Percentiles rank a stretch among this genome's conserved stretches.
phyloP scores from a whole-genome alignment of 2,888 invertebrate species.

The Crocallis elinguaria region DNA sequence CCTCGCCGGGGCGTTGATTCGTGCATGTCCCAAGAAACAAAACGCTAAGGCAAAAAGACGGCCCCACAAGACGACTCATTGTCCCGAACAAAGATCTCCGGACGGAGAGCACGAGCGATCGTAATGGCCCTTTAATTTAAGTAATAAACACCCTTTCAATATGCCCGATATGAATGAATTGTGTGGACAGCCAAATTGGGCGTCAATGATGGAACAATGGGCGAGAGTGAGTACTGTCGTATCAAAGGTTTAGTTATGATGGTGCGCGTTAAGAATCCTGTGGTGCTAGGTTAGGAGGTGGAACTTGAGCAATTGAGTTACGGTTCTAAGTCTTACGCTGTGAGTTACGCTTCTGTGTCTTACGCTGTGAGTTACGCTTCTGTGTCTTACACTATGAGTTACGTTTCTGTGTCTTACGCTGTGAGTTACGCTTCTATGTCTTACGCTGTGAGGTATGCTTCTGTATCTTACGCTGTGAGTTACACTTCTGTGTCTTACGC shows the following conservation, averaged over 20 bases:
- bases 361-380: no score
- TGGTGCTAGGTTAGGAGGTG: background rate
- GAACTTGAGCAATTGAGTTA: background rate
- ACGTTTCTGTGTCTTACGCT: no score
- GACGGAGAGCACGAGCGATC: constrained; percentile 50
- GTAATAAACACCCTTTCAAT: constrained; percentile 56
- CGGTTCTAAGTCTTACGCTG: no score
- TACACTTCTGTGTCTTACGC: no score
- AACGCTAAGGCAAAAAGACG: constrained; percentile 43
- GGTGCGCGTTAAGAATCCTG: no score
- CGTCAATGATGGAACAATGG: constrained; percentile 15
- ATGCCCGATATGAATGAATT: constrained; percentile 28
- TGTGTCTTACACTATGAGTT: no score
- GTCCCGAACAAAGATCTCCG: constrained; percentile 48
- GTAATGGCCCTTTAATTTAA: constrained; percentile 58
- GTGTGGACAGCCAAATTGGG: constrained; percentile 25
- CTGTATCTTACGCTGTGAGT: no score
- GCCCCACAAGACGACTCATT: constrained; percentile 49
- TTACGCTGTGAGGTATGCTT: no score
- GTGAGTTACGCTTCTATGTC: no score
- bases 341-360: no score
- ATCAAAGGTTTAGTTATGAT: no score
- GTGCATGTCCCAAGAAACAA: constrained; percentile 63
- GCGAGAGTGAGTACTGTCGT: background rate
- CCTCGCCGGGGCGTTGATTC: constrained; percentile 45